A percentile compares a stretch with the other conserved stretches of the same genome.
Evolutionary conservation across 2,888 invertebrate species (phyloP).

Genomic region (Cerceris rybyensis): DNA sequence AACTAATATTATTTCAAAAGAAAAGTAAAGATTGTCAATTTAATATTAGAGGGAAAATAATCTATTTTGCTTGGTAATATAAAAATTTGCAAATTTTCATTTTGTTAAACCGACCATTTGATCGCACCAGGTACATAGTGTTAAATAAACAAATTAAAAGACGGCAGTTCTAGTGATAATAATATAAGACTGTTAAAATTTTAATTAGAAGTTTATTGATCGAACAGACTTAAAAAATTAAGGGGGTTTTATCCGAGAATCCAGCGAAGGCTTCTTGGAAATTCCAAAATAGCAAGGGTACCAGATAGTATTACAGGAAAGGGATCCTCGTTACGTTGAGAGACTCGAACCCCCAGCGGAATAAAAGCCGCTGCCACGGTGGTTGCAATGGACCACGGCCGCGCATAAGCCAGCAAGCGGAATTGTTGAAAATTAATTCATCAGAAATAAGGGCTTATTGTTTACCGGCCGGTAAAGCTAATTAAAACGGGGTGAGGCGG

Average conservation of each 20-base stretch:
- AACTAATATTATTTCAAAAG: no score
- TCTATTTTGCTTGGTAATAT: no score
- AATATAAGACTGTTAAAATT: no score
- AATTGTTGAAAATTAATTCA: slow-evolving; percentile 72
- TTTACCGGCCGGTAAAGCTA: slow-evolving; percentile 59
- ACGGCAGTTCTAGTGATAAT: no score
- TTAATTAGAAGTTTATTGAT: not conserved
- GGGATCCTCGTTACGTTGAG: slow-evolving; percentile 61
- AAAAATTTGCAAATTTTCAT: no score
- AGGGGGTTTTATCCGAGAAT: slow-evolving; percentile 25
- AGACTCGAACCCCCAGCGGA: slow-evolving; percentile 31
- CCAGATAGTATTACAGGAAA: slow-evolving; percentile 51
- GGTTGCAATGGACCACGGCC: slow-evolving; percentile 22
- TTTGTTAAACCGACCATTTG: no score
- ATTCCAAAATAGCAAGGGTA: slow-evolving; percentile 21
- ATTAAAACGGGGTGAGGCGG: slow-evolving; percentile 56
- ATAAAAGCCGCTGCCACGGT: slow-evolving; percentile 47
- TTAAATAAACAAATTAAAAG: no score
- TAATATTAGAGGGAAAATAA: no score
- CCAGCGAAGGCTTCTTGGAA: slow-evolving; percentile 34
- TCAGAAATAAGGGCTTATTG: slow-evolving; percentile 69
- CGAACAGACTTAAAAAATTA: not conserved
- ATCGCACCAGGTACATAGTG: no score
- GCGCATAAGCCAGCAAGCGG: slow-evolving; percentile 14
- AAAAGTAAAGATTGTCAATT: no score